Evolutionary conservation across 30 jellyfish, hydroid and myxozoan genomes (phyloP), one percentile per base, ranked within the genome.

Genomic region (Aurelia coerulea): DNA sequence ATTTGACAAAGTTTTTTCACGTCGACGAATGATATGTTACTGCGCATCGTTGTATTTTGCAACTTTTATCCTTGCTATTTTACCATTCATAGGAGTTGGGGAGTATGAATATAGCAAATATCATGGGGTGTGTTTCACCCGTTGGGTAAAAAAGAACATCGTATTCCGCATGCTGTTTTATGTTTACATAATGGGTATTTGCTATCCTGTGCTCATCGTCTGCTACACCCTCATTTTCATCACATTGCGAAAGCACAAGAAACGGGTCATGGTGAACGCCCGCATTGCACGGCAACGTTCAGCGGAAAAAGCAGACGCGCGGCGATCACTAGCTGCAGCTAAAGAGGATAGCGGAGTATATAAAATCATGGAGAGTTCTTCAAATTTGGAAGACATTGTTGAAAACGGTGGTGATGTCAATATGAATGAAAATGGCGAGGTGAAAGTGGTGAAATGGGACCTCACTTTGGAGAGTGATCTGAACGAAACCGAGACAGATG

Each of bases 101-200:
- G 87, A 77, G 62, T 92, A 92, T 66, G 76, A 58, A 3, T 92
- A 80, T 89, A 92, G 98, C 65, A 49, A 69, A 50, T 73, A 71
- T 42, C 98, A 92, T 73, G 98, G 98, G 31, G 90, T 92, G 2
- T 92, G 98, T 68, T 92, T 92, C 74, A 80, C 98, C 16, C 67
- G 69, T 54, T 88, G 97, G 97, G 73, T 37, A 5, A 58, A 51
- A 4, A 75, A 83, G 60, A 87, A 92, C 51, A 33, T 52, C 15
- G 62, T 71, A 23, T 92, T 92, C 76, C 98, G 98, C 70, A 65
- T 78, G n/a, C 39, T 92, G 10, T 92, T 92, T 65, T 92, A 92
- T 49, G 84, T 87, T 2, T 67, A 88, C 66, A 72, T 79, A 33
- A 72, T 92, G 79, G 98, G 95, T 51, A 4, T 92, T 17, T 90